These are phyloP conservation scores for Notarius lentiginosus DNA, from an alignment of 2,113 vertebrate genomes.

Conservation along the genomic window DNA sequence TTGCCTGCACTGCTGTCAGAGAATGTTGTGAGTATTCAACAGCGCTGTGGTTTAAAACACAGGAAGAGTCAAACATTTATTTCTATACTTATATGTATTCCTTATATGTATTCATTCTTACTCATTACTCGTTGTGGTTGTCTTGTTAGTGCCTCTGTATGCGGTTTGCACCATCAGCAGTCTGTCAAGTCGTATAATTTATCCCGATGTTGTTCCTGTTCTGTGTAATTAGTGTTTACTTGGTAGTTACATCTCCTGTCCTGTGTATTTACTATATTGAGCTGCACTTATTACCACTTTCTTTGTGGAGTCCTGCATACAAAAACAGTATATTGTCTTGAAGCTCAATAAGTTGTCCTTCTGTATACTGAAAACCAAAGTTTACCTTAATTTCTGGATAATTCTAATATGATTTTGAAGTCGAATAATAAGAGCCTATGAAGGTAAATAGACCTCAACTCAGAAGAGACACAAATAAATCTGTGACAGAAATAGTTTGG, in stretches of 20 bases:
- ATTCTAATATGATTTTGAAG: background rate
- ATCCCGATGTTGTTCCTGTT: background rate
- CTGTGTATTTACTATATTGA: background rate
- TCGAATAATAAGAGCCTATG: background rate
- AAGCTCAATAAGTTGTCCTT: background rate
- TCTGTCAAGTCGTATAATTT: background rate
- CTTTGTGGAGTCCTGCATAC: background rate
- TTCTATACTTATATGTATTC: too few relatives aligned
- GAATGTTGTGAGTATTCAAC: too few relatives aligned
- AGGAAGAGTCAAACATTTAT: too few relatives aligned
- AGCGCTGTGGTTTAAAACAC: too few relatives aligned
- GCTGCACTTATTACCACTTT: background rate
- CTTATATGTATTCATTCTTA: background rate
- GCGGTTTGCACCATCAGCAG: background rate
- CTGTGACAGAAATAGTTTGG: background rate
- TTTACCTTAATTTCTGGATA: background rate
- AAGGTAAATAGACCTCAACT: background rate
- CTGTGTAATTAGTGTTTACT: constrained; percentile 1
- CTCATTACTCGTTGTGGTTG: background rate
- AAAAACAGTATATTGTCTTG: background rate
- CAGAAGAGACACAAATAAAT: background rate
- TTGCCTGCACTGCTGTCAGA: too few relatives aligned
- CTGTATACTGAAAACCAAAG: background rate
- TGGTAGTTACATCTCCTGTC: background rate
- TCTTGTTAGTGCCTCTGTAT: background rate